These are phyloP conservation scores for Megaceryle maxima DNA, from an alignment of 2,113 vertebrate genomes.

Conservation along the genomic window DNA sequence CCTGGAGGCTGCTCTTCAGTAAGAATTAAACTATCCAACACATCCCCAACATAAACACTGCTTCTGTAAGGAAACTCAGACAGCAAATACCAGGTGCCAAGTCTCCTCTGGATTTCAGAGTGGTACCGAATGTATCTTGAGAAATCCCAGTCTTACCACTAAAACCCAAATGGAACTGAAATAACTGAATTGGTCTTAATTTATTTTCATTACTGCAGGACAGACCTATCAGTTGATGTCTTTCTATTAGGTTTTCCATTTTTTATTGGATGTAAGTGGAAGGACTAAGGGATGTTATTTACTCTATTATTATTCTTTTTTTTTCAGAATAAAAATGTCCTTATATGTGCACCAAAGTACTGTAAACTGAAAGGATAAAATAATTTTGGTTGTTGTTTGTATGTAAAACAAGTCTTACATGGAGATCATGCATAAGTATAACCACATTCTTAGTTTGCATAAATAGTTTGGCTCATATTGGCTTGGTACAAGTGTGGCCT, in stretches of 20 bases:
- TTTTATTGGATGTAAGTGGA: neutral
- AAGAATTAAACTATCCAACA: conserved; percentile 30
- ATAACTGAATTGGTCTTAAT: neutral
- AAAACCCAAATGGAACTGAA: neutral
- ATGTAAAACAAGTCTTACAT: neutral
- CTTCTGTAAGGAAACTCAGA: neutral
- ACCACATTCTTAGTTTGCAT: neutral
- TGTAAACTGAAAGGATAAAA: neutral
- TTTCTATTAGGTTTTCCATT: neutral
- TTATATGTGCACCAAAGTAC: neutral
- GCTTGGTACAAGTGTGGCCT: neutral
- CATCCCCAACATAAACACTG: neutral
- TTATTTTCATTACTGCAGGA: neutral
- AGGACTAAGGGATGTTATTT: neutral
- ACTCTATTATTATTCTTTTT: neutral
- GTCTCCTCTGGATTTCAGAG: neutral
- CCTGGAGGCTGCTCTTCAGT: conserved; percentile 26
- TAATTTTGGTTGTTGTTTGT: neutral
- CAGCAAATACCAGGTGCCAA: neutral
- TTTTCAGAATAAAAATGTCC: neutral
- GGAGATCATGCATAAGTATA: neutral
- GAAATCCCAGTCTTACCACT: neutral
- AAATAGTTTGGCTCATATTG: neutral
- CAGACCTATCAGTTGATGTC: neutral
- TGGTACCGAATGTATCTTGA: neutral